phyloP scores from a whole-genome alignment of 2,888 invertebrate species.

The Dorcus hopei region DNA sequence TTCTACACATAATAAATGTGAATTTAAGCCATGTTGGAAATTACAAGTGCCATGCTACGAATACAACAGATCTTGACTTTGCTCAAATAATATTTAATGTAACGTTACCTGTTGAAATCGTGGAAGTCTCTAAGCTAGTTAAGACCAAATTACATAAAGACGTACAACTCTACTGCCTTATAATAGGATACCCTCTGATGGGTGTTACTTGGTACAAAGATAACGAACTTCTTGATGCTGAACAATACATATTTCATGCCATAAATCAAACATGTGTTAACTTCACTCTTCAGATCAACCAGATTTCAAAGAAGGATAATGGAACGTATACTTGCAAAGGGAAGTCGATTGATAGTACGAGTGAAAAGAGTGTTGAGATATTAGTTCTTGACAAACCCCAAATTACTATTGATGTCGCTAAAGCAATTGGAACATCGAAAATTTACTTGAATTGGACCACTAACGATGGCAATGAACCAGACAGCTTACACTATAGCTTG shows the following conservation, averaged over 20 bases:
- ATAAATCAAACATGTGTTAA: conserved; percentile 59
- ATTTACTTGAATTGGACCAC: conserved; percentile 83
- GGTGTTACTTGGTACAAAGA: conserved; percentile 59
- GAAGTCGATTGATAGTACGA: conserved; percentile 36
- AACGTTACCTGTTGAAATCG: conserved; percentile 52
- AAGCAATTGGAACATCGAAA: conserved; percentile 70
- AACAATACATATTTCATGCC: conserved; percentile 28
- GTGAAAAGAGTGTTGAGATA: conserved; percentile 39
- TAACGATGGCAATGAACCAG: conserved; percentile 69
- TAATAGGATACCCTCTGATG: conserved; percentile 60
- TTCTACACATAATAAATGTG: conserved; percentile 55
- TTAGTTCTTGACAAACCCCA: conserved; percentile 68
- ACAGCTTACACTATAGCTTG: conserved; percentile 57
- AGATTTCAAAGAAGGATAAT: conserved; percentile 67
- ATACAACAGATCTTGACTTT: conserved; percentile 40
- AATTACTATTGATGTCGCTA: conserved; percentile 67
- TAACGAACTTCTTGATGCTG: conserved; percentile 47
- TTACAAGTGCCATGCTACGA: conserved; percentile 57
- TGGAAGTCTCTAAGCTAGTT: conserved; percentile 47
- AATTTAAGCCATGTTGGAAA: conserved; percentile 58
- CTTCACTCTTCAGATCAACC: conserved; percentile 56
- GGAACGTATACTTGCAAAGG: conserved; percentile 64
- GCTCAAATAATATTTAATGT: conserved; percentile 44
- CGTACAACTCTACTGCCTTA: conserved; percentile 54
- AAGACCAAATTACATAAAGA: conserved; percentile 54